Base-by-base conservation (phyloP, 1,140 invertebrate genomes). In the Eriosoma lanigerum region DNA sequence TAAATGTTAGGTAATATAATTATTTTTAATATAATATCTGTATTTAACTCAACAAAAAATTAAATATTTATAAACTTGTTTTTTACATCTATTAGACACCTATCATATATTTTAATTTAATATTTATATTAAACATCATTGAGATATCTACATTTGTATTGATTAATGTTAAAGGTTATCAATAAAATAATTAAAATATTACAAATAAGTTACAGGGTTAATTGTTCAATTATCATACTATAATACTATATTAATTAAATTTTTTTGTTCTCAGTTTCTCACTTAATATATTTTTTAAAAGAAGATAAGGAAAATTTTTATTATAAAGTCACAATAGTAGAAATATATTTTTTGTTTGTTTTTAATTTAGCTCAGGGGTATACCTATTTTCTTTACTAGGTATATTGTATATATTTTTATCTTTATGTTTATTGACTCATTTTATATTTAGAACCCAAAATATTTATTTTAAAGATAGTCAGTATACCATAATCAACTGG, bases 131-230 rank as follows among this genome's bases (percentile, higher is more conserved):
- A 66, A 50, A 48, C 9, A 70, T 10, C 17, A n/a, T 44, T 21
- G 3, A 44, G n/a, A 5, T 12, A 2, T 66, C 19, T 44, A 66
- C 10, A 66, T 26, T 32, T 50, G 8, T 26, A 70, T 19, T 50
- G 21, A 70, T 50, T 70, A 29, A 32, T 72, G 68, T 52, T 50
- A 29, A 32, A 72, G 68, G 68, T 72, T 72, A 72, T 72, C 68
- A 3, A 1, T 3, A 52, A 52, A 72, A 72, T 68, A 44, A 66
- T 66, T 38, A 38, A 32, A 38, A 64, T n/a, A 64, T 66, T 19
- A 62, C 21, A 15, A n/a, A 21, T 44, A 44, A 52, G 44, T 72
- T 50, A 50, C 10, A 52, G 8, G 68, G 48, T 72, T 46, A 72
- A 72, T 72, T 52, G 24, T 15, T 29, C 64, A 68, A 68, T 75